These are phyloP conservation scores for Epirrhoe tristata DNA, from an alignment of 2,888 invertebrate species.

Conservation along the genomic window DNA sequence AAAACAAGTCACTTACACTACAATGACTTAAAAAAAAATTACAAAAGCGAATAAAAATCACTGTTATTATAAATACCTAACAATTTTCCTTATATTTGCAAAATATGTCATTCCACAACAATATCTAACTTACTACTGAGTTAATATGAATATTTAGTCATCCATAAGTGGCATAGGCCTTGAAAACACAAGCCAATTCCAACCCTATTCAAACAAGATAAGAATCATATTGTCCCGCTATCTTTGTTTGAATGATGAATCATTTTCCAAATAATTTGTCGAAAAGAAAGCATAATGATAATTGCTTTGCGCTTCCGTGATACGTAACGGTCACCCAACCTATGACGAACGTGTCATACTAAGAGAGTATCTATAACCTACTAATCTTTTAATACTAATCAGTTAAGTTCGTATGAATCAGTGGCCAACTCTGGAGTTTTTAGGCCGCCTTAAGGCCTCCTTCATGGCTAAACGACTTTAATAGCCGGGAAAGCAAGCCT, in stretches of 20 bases:
- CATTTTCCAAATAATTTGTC: constrained; percentile 13
- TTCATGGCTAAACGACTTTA: too few relatives aligned
- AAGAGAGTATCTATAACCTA: too few relatives aligned
- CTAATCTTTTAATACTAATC: too few relatives aligned
- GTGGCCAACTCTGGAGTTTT: too few relatives aligned
- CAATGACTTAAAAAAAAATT: too few relatives aligned
- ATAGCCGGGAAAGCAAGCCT: too few relatives aligned
- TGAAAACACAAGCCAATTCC: constrained; percentile 7
- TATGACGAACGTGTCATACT: not conserved
- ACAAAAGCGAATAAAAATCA: not conserved
- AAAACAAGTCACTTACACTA: too few relatives aligned
- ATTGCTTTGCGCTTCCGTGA: not conserved
- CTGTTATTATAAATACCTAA: not conserved
- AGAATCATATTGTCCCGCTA: constrained; percentile 4
- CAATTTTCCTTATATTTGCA: not conserved
- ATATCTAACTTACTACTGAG: constrained; percentile 4
- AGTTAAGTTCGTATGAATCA: too few relatives aligned
- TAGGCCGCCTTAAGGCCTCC: too few relatives aligned
- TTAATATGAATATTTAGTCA: not conserved
- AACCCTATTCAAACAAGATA: constrained; percentile 22
- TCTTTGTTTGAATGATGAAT: constrained; percentile 22
- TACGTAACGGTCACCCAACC: not conserved
- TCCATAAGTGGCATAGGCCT: constrained; percentile 13
- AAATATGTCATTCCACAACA: not conserved
- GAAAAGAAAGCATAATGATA: not conserved